phyloP scores from a whole-genome alignment of 2,888 invertebrate species.

The Chymomyza procnemis region DNA sequence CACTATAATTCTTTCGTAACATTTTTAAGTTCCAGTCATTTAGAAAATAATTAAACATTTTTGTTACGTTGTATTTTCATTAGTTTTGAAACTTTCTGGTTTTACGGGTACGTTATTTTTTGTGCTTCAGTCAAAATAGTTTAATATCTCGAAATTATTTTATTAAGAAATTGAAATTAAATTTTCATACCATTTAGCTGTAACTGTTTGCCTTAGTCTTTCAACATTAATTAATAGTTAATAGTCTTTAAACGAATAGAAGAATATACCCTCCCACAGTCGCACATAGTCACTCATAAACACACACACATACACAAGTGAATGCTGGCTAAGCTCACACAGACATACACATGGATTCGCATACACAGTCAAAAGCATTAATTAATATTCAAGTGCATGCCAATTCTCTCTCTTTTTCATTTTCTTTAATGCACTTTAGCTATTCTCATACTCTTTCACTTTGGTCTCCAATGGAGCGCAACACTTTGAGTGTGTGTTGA shows the following conservation, averaged over 20 bases:
- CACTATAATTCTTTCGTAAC: too few relatives aligned
- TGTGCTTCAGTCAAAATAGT: too few relatives aligned
- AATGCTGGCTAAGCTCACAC: not conserved
- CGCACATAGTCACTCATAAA: not conserved
- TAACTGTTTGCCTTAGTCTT: too few relatives aligned
- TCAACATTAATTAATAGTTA: too few relatives aligned
- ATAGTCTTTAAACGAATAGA: not conserved
- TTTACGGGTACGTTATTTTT: too few relatives aligned
- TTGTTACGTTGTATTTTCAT: too few relatives aligned
- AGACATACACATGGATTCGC: not conserved
- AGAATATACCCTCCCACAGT: constrained; percentile 4
- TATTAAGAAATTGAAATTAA: too few relatives aligned
- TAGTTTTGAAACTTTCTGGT: too few relatives aligned
- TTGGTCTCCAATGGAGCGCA: not conserved
- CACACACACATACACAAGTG: not conserved
- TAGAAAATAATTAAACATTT: too few relatives aligned
- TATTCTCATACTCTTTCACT: not conserved
- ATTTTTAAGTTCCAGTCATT: too few relatives aligned
- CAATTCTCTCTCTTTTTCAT: not conserved
- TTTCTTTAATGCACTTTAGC: not conserved
- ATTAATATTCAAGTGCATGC: constrained; percentile 65
- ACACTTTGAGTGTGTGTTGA: not conserved
- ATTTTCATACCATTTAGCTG: too few relatives aligned
- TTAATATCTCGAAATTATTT: too few relatives aligned
- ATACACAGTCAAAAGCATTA: constrained; percentile 54